Percentiles rank a stretch among this genome's conserved stretches.
Conservation (phyloP, 2,888 invertebrate species). For the Tuberolachnus salignus region DNA sequence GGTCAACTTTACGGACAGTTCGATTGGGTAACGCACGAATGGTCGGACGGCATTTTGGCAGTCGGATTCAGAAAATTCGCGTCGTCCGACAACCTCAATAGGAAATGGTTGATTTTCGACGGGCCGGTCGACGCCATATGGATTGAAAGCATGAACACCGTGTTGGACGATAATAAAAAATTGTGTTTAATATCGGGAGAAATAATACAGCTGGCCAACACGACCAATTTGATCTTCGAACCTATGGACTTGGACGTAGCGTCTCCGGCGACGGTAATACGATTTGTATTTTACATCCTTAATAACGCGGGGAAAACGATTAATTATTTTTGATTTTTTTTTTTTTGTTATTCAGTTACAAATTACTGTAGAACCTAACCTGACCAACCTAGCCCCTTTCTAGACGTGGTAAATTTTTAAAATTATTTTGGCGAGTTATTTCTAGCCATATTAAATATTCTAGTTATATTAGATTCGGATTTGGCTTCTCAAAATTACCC, state of each 20-base stretch:
- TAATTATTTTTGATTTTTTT: background rate
- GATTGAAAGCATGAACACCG: slow-evolving; percentile 97
- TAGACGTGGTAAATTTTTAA: too few relatives aligned
- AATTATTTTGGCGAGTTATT: too few relatives aligned
- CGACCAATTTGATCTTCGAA: slow-evolving; percentile 91
- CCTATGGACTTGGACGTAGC: slow-evolving; percentile 94
- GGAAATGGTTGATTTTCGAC: slow-evolving; percentile 95
- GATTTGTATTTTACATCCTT: background rate
- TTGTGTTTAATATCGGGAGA: slow-evolving; percentile 96
- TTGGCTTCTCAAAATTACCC: too few relatives aligned
- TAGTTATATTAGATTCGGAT: too few relatives aligned
- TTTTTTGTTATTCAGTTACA: background rate
- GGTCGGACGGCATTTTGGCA: slow-evolving; percentile 88
- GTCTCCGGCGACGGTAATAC: slow-evolving; percentile 80
- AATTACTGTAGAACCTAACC: too few relatives aligned
- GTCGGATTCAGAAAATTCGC: slow-evolving; percentile 83
- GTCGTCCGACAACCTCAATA: slow-evolving; percentile 71
- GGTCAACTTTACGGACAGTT: slow-evolving; percentile 95
- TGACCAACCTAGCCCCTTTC: too few relatives aligned
- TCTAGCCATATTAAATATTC: too few relatives aligned
- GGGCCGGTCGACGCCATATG: slow-evolving; percentile 96
- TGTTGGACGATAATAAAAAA: slow-evolving; percentile 93
- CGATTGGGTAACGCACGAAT: slow-evolving; percentile 91
- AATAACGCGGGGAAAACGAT: too few relatives aligned
- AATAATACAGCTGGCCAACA: slow-evolving; percentile 88